Evolutionary conservation across 2,888 invertebrate genomes (phyloP), one percentile per base, ranked within the genome.

Genomic region (Drosophila prolongata): DNA sequence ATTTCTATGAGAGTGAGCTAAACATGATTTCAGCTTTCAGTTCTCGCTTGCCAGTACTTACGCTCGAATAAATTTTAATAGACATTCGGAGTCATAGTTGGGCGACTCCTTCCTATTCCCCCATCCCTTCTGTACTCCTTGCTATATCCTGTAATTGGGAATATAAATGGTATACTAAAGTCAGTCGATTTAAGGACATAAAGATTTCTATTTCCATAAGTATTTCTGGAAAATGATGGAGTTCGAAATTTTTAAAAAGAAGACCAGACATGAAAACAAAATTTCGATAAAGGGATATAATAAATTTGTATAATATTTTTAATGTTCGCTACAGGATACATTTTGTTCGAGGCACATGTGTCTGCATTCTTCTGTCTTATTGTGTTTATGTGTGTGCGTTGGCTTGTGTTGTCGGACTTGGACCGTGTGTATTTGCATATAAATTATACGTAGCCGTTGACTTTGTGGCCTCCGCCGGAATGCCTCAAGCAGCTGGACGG

Each of bases 61-160:
- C 77, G 86, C 86, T 85, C 86, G 86, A 86, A 85, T 85, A 86
- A 84, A 80, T 86, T 86, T 86, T 86, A 85, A 85, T 86, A 86
- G 84, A 82, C 86, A 78, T 81, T 80, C 69, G 78, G 64, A 83
- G 78, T 80, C 74, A 75, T 79, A 58, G 43, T 61, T 68, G 54
- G 55, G 59, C 50, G 53, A 49, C 44, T 61, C 34, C 55, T 38
- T 30, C 52, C 53, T 38, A n/a, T 47, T 11, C 44, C 34, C 46
- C 38, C 38, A 44, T 52, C 44, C 42, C 10, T 34, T 10, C 19
- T 10, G 4, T 9, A 2, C 13, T 6, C 16, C 13, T 16, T 43
- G 16, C 37, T 13, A n/a, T 42, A 56, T 54, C 52, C 42, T 46
- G 11, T 35, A 42, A 1, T 1, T 3, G 1, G 1, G 5, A 50